phyloP scores from a whole-genome alignment of 1,140 invertebrate genomes.

The Venturia canescens region DNA sequence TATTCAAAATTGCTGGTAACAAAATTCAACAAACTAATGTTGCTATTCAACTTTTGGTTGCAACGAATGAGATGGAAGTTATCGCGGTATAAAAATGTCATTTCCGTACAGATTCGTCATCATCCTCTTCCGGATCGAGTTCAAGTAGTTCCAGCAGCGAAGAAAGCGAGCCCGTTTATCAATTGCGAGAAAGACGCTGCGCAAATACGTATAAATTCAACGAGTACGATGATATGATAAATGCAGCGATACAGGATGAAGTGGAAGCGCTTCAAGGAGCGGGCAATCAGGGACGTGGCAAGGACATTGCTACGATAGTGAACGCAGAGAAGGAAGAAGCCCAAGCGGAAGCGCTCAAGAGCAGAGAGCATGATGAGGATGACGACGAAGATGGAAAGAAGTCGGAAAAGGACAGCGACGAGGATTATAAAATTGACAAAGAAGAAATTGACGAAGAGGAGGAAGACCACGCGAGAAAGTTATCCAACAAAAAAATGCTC shows the following conservation, averaged over 20 bases:
- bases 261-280: constrained; percentile 85
- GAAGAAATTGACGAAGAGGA: constrained; percentile 75
- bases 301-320: constrained; percentile 93
- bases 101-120: constrained; percentile 60
- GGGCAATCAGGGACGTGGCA: constrained; percentile 89
- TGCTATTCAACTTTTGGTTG: too few species aligned
- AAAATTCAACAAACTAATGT: too few species aligned
- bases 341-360: constrained; percentile 63
- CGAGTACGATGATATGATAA: constrained; percentile 96
- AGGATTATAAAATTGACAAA: constrained; percentile 76
- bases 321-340: constrained; percentile 87
- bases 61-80: too few species aligned
- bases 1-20: too few species aligned
- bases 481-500: constrained; percentile 64
- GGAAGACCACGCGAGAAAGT: constrained; percentile 62
- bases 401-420: constrained; percentile 72
- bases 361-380: constrained; percentile 59
- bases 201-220: constrained; percentile 91
- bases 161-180: constrained; percentile 87
- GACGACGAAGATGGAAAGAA: constrained; percentile 60
- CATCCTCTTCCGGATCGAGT: constrained; percentile 66
- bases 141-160: constrained; percentile 78
- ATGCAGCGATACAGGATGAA: constrained; percentile 91
- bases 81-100: too few species aligned
- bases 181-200: constrained; percentile 85